Evolutionary conservation across 2,113 vertebrate species (phyloP), one percentile per base, ranked within the genome.

Genomic region (Andinoacara biseriatus): DNA sequence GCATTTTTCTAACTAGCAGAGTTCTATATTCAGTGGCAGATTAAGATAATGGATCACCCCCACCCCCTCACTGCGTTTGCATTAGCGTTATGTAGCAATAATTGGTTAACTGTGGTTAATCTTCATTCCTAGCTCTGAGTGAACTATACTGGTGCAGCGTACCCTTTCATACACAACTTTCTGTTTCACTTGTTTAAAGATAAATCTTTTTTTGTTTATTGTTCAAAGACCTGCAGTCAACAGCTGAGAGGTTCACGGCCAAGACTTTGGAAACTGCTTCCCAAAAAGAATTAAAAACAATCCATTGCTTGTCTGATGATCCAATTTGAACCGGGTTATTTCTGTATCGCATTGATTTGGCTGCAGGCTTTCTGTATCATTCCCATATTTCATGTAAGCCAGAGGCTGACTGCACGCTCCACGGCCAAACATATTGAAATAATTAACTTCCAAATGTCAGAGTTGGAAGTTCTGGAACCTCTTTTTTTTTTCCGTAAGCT

Each of bases 381-480:
- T 83, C 84, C 60, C 72, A 63, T 84, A 59, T 49, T 58, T 87
- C 84, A 5, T 77, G 58, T 85, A 13, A 20, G 77, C 74, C 57
- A 22, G 54, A 85, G 77, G 80, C 86, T 46, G 56, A 54, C 40
- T 72, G 14, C 3, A 52, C 24, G 29, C 1, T 58, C 79, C 20
- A 35, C 78, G 13, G 18, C 79, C 18, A 56, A 43, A 24, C 56
- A 54, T 85, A 18, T 62, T 69, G 78, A 80, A 86, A 83, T 86
- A 89, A 89, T 91, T 89, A 85, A 61, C 61, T 85, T 35, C 74
- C 83, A 72, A 60, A 78, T 72, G 57, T 69, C 58, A 31, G 14
- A 62, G 46, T 46, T 40, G 2, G 8, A 31, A 0, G 59, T 33
- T 69, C 74, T 3, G 29, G 35, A 65, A 33, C 20, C 57, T 58